phyloP scores from a whole-genome alignment of 2,888 invertebrate species.

The Quadriops clusia region DNA sequence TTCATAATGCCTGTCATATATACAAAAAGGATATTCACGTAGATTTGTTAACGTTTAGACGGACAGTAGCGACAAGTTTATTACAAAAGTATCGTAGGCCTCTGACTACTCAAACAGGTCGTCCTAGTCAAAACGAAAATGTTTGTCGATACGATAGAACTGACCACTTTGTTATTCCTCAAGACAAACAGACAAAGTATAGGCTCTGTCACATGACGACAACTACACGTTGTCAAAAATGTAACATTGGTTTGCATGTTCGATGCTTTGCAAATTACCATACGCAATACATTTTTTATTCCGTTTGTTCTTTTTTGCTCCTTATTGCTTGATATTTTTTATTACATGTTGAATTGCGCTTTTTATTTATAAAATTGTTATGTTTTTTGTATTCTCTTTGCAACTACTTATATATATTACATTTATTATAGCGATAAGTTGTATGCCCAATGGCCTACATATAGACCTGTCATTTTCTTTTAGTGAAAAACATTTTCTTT shows the following conservation, averaged over 20 bases:
- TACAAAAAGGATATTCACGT: slow-evolving; percentile 1
- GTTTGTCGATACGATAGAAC: slow-evolving; percentile 16
- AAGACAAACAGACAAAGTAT: slow-evolving; percentile 17
- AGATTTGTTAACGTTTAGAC: slow-evolving; percentile 4
- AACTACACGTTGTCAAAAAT: slow-evolving; percentile 18
- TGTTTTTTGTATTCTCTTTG: too few species aligned
- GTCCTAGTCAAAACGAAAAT: slow-evolving; percentile 1
- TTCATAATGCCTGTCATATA: slow-evolving; percentile 13
- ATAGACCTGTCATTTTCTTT: too few species aligned
- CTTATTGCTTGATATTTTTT: too few species aligned
- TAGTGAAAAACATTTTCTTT: too few species aligned
- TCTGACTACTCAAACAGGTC: neutral
- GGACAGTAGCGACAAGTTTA: slow-evolving; percentile 1
- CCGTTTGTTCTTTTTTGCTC: too few species aligned
- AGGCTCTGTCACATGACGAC: slow-evolving; percentile 17
- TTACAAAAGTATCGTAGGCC: neutral
- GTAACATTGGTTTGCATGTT: slow-evolving; percentile 17
- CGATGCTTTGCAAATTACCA: slow-evolving; percentile 18
- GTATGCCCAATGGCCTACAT: too few species aligned
- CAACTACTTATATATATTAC: too few species aligned
- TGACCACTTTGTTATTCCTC: slow-evolving; percentile 16
- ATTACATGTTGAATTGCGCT: too few species aligned
- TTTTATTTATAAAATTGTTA: too few species aligned
- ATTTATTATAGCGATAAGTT: too few species aligned
- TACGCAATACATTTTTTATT: too few species aligned